phyloP scores from a whole-genome alignment of 2,888 invertebrate genomes.

The Rotaria macrura region DNA sequence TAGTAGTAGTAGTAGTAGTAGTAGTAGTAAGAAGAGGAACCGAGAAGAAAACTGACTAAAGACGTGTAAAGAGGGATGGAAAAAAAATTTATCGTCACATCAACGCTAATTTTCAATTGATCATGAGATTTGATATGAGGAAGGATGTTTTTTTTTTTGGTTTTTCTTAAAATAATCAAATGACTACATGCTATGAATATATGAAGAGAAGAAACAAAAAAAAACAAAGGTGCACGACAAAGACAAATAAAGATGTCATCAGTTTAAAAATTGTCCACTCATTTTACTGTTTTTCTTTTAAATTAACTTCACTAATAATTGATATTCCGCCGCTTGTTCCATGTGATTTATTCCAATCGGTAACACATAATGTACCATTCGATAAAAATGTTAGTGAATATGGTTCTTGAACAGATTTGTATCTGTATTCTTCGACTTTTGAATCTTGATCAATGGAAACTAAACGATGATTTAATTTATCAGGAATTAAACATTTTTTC shows the following conservation, averaged over 20 bases:
- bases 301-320: neutral
- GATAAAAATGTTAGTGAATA: conserved; percentile 14
- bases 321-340: neutral
- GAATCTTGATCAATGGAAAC: conserved; percentile 4
- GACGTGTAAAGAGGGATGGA: neutral
- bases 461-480: conserved; percentile 14
- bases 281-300: conserved; percentile 4
- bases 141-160: neutral
- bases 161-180: neutral
- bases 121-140: neutral
- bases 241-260: neutral
- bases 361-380: neutral
- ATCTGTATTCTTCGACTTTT: conserved; percentile 9
- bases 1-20: neutral
- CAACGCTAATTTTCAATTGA: neutral
- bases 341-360: conserved; percentile 10
- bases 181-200: conserved; percentile 1
- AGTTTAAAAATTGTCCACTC: neutral
- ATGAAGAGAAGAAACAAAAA: neutral
- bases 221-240: neutral
- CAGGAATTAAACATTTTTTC: neutral
- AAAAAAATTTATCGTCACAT: neutral
- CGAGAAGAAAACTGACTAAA: conserved; percentile 8
- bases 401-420: neutral
- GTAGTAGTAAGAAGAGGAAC: neutral